Percentiles rank a stretch among this genome's conserved stretches.
Conservation (phyloP, 2,888 invertebrate genomes). For the Chloroclysta siterata region DNA sequence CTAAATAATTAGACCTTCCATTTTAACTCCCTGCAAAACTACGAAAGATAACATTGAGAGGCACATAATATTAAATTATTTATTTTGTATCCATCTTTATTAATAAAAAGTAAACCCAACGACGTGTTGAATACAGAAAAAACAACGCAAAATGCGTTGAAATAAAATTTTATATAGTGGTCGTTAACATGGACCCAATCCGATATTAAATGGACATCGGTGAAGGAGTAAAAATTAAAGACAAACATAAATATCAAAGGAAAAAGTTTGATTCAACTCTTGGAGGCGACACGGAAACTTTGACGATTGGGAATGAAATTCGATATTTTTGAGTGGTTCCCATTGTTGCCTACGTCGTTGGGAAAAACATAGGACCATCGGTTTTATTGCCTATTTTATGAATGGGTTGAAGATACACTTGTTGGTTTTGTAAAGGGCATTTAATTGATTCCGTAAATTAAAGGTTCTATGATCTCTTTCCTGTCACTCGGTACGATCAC, state of each 20-base stretch:
- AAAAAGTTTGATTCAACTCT: constrained; percentile 74
- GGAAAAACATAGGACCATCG: constrained; percentile 56
- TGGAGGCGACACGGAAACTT: constrained; percentile 55
- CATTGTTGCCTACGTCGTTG: constrained; percentile 57
- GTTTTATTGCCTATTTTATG: constrained; percentile 70
- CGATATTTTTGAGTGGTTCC: constrained; percentile 72
- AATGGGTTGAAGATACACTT: constrained; percentile 58
- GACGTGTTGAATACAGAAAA: constrained; percentile 76
- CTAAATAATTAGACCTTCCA: too few relatives aligned
- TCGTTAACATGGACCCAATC: constrained; percentile 79
- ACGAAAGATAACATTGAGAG: constrained; percentile 31
- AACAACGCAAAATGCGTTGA: constrained; percentile 70
- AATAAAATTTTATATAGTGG: constrained; percentile 83
- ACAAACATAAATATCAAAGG: constrained; percentile 78
- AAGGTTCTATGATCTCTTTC: constrained; percentile 22
- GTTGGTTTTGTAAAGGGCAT: constrained; percentile 29
- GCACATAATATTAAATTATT: constrained; percentile 41
- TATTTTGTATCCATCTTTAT: constrained; percentile 58
- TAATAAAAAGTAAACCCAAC: constrained; percentile 78
- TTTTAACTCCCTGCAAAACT: not conserved
- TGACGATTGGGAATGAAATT: constrained; percentile 77
- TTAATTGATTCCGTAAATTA: constrained; percentile 32
- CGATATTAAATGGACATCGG: constrained; percentile 81
- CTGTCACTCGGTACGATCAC: constrained; percentile 4
- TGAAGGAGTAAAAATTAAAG: constrained; percentile 82